These are phyloP conservation scores for Lysiphlebus fabarum DNA, from an alignment of 1,140 invertebrate genomes.

Conservation along the genomic window DNA sequence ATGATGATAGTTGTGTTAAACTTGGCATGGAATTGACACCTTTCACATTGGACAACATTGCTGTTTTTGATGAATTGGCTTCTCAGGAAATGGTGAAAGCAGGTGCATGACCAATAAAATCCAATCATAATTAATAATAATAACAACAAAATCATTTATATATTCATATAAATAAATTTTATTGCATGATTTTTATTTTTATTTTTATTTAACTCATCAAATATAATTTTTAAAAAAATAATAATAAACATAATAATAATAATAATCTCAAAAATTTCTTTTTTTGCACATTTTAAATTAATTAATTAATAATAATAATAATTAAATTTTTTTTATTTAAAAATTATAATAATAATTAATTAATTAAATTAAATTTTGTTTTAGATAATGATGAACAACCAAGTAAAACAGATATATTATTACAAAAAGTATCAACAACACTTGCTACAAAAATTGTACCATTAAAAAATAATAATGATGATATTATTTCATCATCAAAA, in stretches of 20 bases:
- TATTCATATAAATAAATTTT: background rate
- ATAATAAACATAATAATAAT: background rate
- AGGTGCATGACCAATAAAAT: constrained; percentile 40
- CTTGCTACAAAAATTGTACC: constrained; percentile 36
- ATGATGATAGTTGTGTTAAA: constrained; percentile 18
- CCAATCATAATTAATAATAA: constrained; percentile 32
- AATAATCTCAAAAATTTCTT: background rate
- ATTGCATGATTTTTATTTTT: background rate
- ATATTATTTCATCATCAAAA: background rate
- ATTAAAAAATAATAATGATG: background rate
- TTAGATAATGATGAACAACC: constrained; percentile 26
- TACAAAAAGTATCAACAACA: constrained; percentile 51
- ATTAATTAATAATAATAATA: no score
- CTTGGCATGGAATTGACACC: constrained; percentile 12
- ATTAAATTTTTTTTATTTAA: background rate
- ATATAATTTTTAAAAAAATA: background rate
- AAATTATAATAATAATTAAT: no score
- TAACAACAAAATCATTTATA: background rate
- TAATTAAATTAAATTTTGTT: constrained; percentile 9
- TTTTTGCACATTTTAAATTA: background rate
- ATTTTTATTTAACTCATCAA: background rate
- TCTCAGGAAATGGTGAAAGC: constrained; percentile 24
- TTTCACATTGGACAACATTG: background rate
- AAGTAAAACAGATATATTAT: constrained; percentile 44
- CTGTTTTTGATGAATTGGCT: constrained; percentile 2